Percentiles rank a stretch among this genome's conserved stretches.
phyloP scores from a whole-genome alignment of 2,888 invertebrate genomes.

The Scotopteryx bipunctaria region DNA sequence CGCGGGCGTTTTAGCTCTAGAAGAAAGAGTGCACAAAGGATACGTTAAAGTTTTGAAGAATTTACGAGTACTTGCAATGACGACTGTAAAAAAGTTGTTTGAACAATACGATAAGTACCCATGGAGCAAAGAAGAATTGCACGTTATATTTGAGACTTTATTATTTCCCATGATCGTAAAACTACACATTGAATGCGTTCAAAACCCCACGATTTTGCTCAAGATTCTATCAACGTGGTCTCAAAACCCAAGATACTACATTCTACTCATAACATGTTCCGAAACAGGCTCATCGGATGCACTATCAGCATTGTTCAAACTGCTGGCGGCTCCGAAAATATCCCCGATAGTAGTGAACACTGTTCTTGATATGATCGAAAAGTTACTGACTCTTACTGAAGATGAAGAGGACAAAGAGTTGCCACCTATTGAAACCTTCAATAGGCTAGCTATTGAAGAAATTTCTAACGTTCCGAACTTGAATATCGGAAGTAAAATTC shows the following conservation, averaged over 20 bases:
- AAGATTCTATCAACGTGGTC: slow-evolving; percentile 93
- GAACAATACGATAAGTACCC: slow-evolving; percentile 89
- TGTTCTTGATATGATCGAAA: slow-evolving; percentile 89
- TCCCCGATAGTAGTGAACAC: slow-evolving; percentile 86
- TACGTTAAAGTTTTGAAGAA: slow-evolving; percentile 86
- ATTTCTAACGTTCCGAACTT: slow-evolving; percentile 58
- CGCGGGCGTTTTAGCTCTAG: slow-evolving; percentile 83
- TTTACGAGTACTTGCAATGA: slow-evolving; percentile 85
- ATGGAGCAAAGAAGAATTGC: slow-evolving; percentile 88
- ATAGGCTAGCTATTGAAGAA: slow-evolving; percentile 50
- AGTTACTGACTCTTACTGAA: slow-evolving; percentile 86
- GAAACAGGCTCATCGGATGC: slow-evolving; percentile 78
- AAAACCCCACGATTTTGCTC: slow-evolving; percentile 91
- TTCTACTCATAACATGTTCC: slow-evolving; percentile 85
- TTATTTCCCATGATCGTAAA: slow-evolving; percentile 92
- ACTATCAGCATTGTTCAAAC: slow-evolving; percentile 86
- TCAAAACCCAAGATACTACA: slow-evolving; percentile 89
- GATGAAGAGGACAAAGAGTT: slow-evolving; percentile 80
- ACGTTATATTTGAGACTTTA: slow-evolving; percentile 89
- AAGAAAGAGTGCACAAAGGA: slow-evolving; percentile 83
- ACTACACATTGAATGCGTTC: slow-evolving; percentile 90
- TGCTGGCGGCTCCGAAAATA: slow-evolving; percentile 88
- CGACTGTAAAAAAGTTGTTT: slow-evolving; percentile 88
- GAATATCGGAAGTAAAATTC: slow-evolving; percentile 88
- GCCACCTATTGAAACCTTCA: slow-evolving; percentile 66